Base-by-base conservation (phyloP, 2,888 invertebrate genomes). In the Mesorhabditis sp. region DNA sequence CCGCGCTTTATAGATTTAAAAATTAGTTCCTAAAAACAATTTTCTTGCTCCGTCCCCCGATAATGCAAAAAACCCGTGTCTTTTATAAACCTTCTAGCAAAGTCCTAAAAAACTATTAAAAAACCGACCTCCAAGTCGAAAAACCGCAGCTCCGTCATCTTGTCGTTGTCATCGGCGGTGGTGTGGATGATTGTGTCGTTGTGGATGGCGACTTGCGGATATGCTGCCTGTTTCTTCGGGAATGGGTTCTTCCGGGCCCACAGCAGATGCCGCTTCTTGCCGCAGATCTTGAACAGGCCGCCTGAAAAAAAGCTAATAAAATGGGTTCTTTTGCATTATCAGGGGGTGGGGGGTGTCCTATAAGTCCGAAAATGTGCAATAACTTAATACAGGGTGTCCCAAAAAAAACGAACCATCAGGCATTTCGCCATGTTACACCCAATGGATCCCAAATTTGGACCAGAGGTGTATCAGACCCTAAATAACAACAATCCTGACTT, bases 191-290 rank as follows among this genome's bases (percentile, higher is more conserved):
- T 79, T 74, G 78, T 79, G 44, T 82, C 74, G n/a, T 80, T 74
- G 58, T 77, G 71, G 41, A 71, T 66, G n/a, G 76, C n/a, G 5
- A 84, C 82, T 74, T 84, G 84, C 41, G 80, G 75, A 70, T 81
- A 84, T 1, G 84, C 76, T 0, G 82, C 82, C 75, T 81, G 81
- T 71, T 79, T 83, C 67, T 84, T 83, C 13, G 79, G 79, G 67
- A 79, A 83, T 5, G 70, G 64, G 66, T 82, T 84, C 65, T 81
- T 83, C 6, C 73, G 65, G 67, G 79, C 78, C 69, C 71, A 80
- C 5, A 83, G 68, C 0, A 71, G 74, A 66, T 69, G 71, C 58
- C 65, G 67, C 69, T 72, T 72, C 67, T 71, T 73, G 44, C 73
- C 72, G 68, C 80, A 73, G 66, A 84, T 75, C 71, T 84, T 84